A percentile compares a stretch with the other conserved stretches of the same genome.
phyloP scores from a whole-genome alignment of 2,113 vertebrate species.

The Corythaixoides concolor region DNA sequence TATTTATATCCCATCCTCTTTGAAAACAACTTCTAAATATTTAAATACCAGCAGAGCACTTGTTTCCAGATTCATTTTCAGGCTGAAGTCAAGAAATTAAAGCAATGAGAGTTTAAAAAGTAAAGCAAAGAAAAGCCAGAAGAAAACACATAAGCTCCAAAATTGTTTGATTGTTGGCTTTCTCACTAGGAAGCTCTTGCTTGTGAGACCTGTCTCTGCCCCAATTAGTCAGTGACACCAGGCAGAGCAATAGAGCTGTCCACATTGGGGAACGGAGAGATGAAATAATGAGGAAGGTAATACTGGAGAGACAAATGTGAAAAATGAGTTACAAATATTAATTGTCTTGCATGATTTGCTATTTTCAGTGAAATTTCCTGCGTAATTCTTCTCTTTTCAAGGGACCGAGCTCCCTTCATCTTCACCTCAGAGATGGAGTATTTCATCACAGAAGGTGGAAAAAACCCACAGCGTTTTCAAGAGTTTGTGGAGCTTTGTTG shows the following conservation, averaged over 20 bases:
- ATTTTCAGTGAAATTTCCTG: not conserved
- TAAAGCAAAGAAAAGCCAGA: not conserved
- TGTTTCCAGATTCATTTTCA: slow-evolving; percentile 14
- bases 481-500: slow-evolving; percentile 91
- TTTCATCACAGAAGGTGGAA: slow-evolving; percentile 88
- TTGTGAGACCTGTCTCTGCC: not conserved
- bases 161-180: not conserved
- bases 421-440: slow-evolving; percentile 93
- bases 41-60: not conserved
- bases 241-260: not conserved
- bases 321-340: not conserved
- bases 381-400: slow-evolving; percentile 56
- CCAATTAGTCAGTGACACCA: not conserved
- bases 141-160: not conserved
- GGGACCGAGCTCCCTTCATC: slow-evolving; percentile 89
- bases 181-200: not conserved
- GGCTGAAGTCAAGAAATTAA: not conserved
- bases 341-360: not conserved
- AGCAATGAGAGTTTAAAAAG: not conserved
- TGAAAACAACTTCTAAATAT: slow-evolving; percentile 19
- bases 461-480: slow-evolving; percentile 82
- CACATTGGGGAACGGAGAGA: not conserved
- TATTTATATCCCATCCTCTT: slow-evolving; percentile 3
- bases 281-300: not conserved
- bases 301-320: not conserved